Conservation (phyloP, 1,140 invertebrate genomes). For the Eciton burchellii region DNA sequence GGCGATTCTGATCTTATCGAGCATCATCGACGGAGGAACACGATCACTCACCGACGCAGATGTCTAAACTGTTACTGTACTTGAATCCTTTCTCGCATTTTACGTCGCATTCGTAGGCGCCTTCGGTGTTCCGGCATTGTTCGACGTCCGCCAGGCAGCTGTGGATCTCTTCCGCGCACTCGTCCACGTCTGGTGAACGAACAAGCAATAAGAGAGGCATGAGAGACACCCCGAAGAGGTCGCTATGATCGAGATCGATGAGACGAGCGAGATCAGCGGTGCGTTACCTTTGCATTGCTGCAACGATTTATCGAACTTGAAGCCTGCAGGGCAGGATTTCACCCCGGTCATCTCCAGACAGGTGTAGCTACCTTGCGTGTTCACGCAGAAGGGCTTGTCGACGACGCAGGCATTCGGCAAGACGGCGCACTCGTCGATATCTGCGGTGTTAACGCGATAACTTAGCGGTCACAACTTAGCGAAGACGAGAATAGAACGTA, state of each 20-base stretch:
- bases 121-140: constrained; percentile 86
- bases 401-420: constrained; percentile 87
- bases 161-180: constrained; percentile 84
- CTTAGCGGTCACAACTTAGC: background rate
- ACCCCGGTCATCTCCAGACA: constrained; percentile 87
- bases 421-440: constrained; percentile 90
- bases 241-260: too few species aligned
- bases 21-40: background rate
- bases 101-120: constrained; percentile 86
- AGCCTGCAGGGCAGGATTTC: constrained; percentile 89
- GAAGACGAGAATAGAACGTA: background rate
- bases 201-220: constrained; percentile 16
- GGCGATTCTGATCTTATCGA: background rate
- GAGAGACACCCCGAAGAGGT: background rate
- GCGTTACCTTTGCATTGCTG: constrained; percentile 87
- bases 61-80: constrained; percentile 85
- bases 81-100: constrained; percentile 90
- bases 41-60: constrained; percentile 83
- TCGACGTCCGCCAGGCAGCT: constrained; percentile 82
- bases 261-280: too few species aligned
- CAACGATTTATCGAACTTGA: constrained; percentile 86
- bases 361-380: constrained; percentile 89
- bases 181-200: constrained; percentile 86
- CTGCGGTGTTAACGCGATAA: constrained; percentile 79
- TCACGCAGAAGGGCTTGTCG: constrained; percentile 89